A percentile compares a stretch with the other conserved stretches of the same genome.
Conservation (phyloP, 2,113 vertebrate genomes). For the Paratilapia polleni region DNA sequence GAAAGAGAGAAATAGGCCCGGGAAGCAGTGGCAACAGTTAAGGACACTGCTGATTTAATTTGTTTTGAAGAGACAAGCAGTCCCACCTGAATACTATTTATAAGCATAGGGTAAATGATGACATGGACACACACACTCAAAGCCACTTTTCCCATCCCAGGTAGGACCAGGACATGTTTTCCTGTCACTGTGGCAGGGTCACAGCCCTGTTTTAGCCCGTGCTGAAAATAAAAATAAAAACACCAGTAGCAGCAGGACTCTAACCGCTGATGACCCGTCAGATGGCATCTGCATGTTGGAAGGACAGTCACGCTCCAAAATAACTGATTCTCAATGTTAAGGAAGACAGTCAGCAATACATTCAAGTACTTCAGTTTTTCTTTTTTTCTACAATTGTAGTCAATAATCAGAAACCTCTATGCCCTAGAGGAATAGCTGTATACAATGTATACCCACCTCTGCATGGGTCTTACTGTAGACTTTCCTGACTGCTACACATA, state of each 20-base stretch:
- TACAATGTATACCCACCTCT: too few relatives aligned
- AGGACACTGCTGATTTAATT: slow-evolving; percentile 54
- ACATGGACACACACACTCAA: neutral
- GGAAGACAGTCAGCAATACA: too few relatives aligned
- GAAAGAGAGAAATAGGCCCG: neutral
- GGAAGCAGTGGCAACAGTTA: slow-evolving; percentile 23
- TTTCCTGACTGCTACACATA: too few relatives aligned
- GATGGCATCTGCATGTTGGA: neutral
- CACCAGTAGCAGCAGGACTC: neutral
- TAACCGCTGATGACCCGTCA: neutral
- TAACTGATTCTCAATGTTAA: too few relatives aligned
- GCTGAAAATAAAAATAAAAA: slow-evolving; percentile 1
- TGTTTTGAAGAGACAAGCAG: slow-evolving; percentile 34
- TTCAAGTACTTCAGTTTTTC: too few relatives aligned
- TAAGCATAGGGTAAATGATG: slow-evolving; percentile 38
- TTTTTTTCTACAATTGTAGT: too few relatives aligned
- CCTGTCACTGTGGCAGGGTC: slow-evolving; percentile 12
- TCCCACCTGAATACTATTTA: slow-evolving; percentile 31
- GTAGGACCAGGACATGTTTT: slow-evolving; percentile 1
- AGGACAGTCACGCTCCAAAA: too few relatives aligned
- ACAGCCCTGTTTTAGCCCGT: neutral
- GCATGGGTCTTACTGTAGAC: too few relatives aligned
- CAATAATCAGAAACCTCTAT: too few relatives aligned
- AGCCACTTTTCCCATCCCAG: neutral
- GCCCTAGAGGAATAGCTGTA: too few relatives aligned